These are phyloP conservation scores for Daktulosphaira vitifoliae DNA, from an alignment of 1,140 invertebrate species.

Conservation along the genomic window DNA sequence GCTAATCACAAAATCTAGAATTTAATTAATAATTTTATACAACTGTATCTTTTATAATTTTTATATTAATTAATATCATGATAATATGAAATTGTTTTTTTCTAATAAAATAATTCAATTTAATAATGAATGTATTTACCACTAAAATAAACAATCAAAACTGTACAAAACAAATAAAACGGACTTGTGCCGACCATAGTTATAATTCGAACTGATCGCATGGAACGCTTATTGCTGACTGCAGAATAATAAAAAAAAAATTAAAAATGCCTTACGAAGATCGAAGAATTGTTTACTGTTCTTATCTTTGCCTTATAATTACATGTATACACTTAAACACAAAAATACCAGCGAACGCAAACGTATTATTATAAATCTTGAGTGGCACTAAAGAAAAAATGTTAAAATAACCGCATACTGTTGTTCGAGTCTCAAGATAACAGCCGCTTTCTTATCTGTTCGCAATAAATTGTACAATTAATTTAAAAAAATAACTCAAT, in stretches of 20 bases:
- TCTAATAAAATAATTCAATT: too few species aligned
- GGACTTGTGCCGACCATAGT: background rate
- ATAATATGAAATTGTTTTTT: too few species aligned
- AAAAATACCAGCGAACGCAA: background rate
- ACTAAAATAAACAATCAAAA: background rate
- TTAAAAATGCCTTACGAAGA: constrained; percentile 13
- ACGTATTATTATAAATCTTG: constrained; percentile 6
- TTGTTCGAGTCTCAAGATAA: background rate
- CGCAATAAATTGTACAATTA: constrained; percentile 17
- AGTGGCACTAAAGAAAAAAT: constrained; percentile 6
- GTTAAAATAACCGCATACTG: constrained; percentile 6
- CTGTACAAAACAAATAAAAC: background rate
- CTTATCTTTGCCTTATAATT: constrained; percentile 6
- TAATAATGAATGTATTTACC: too few species aligned
- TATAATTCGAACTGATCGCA: constrained; percentile 13
- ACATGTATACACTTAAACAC: background rate
- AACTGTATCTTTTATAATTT: too few species aligned
- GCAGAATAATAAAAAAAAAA: constrained; percentile 21
- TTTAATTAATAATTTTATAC: too few species aligned
- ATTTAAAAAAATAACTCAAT: constrained; percentile 10
- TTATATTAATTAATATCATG: too few species aligned
- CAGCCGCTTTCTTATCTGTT: constrained; percentile 8
- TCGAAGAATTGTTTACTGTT: constrained; percentile 32
- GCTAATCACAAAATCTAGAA: too few species aligned
- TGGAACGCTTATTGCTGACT: constrained; percentile 21